Evolutionary conservation across 2,888 invertebrate species (phyloP).

Genomic region (Dermolepida albohirtum): DNA sequence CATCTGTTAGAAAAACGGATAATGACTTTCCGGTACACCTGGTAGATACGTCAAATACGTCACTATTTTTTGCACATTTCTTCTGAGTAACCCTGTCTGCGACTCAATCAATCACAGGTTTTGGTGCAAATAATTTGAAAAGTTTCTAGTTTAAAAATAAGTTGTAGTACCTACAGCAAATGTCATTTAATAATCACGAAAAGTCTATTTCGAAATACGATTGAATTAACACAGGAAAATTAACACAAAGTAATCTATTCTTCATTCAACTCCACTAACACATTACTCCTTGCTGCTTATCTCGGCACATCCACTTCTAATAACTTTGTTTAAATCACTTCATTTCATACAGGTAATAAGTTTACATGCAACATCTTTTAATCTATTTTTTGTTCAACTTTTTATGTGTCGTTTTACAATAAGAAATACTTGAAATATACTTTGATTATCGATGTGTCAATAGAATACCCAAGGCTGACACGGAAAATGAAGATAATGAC

Average conservation of each 20-base stretch:
- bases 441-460: slow-evolving; percentile 13
- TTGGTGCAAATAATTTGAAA: no score
- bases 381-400: background rate
- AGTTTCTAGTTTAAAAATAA: no score
- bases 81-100: no score
- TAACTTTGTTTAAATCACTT: slow-evolving; percentile 25
- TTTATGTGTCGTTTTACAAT: background rate
- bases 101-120: no score
- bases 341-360: slow-evolving; percentile 36
- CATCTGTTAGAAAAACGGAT: no score
- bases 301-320: slow-evolving; percentile 57
- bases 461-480: slow-evolving; percentile 52
- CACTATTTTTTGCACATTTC: no score
- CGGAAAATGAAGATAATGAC: slow-evolving; percentile 58
- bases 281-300: slow-evolving; percentile 64
- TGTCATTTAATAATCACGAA: no score
- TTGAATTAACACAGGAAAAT: slow-evolving; percentile 2
- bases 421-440: background rate
- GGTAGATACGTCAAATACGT: no score
- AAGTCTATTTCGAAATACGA: no score
- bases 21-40: no score
- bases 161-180: no score
- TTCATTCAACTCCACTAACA: slow-evolving; percentile 49
- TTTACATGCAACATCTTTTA: slow-evolving; percentile 17
- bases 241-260: background rate